Evolutionary conservation across 2,888 invertebrate species (phyloP).

Genomic region (Eurytoma californica): DNA sequence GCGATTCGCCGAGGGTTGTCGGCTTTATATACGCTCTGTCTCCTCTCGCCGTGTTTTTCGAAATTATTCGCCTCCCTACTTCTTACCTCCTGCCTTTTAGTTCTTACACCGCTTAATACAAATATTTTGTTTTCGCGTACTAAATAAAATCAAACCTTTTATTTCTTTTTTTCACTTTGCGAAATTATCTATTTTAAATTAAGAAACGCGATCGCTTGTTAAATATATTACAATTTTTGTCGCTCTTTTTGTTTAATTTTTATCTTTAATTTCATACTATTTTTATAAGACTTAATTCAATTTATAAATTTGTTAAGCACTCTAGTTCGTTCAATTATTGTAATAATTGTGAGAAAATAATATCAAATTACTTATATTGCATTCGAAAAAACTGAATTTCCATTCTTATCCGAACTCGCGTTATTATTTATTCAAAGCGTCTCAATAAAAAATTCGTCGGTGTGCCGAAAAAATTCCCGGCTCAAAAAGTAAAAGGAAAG

Average conservation of each 20-base stretch:
- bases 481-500: background rate
- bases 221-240: too few relatives aligned
- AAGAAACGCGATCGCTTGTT: too few relatives aligned
- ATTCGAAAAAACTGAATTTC: background rate
- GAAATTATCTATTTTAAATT: too few relatives aligned
- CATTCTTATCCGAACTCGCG: background rate
- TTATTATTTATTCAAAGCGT: too few relatives aligned
- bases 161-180: too few relatives aligned
- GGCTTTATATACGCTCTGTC: conserved; percentile 40
- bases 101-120: background rate
- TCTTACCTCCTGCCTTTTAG: conserved; percentile 32
- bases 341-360: too few relatives aligned
- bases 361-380: background rate
- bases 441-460: background rate
- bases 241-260: too few relatives aligned
- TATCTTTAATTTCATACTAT: too few relatives aligned
- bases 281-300: too few relatives aligned
- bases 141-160: background rate
- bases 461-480: background rate
- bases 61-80: conserved; percentile 64
- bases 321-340: too few relatives aligned
- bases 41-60: conserved; percentile 58
- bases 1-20: conserved; percentile 59
- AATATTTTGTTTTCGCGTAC: background rate
- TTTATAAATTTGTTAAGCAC: too few relatives aligned